phyloP scores from a whole-genome alignment of 2,797 vertebrate genomes.

The Peromyscus eremicus region DNA sequence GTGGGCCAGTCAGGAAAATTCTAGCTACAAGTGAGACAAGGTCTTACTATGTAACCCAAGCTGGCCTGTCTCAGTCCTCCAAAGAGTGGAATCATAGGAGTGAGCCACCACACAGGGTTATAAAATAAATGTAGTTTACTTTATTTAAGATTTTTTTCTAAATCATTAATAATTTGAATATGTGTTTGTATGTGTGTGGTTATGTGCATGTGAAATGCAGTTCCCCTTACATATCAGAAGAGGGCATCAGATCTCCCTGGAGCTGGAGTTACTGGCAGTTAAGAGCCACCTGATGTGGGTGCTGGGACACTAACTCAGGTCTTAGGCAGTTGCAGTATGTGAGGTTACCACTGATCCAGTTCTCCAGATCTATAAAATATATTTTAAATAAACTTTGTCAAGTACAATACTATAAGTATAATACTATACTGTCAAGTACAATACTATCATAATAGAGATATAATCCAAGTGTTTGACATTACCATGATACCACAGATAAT shows the following conservation, averaged over 20 bases:
- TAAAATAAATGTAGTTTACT: not conserved
- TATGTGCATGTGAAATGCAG: not conserved
- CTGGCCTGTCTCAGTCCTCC: not conserved
- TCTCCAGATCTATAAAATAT: not conserved
- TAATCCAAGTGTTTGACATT: not conserved
- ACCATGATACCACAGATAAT: not conserved
- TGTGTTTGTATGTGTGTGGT: not conserved
- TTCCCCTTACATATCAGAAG: not conserved
- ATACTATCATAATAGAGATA: not conserved
- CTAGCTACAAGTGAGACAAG: too few relatives aligned
- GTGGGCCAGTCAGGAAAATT: too few relatives aligned
- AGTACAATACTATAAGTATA: not conserved
- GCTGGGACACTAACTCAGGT: not conserved
- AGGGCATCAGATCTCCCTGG: not conserved
- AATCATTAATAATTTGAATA: not conserved
- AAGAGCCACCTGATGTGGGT: not conserved
- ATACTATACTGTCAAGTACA: not conserved
- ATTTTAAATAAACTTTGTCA: slow-evolving; percentile 24
- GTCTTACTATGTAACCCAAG: not conserved
- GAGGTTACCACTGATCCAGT: not conserved
- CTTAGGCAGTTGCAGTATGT: not conserved
- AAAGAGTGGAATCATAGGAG: not conserved
- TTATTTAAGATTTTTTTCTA: not conserved
- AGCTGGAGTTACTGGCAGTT: not conserved
- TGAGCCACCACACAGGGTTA: not conserved